Evolutionary conservation across 2,797 vertebrate species (phyloP).

Genomic region (Loris lydekkerianus): DNA sequence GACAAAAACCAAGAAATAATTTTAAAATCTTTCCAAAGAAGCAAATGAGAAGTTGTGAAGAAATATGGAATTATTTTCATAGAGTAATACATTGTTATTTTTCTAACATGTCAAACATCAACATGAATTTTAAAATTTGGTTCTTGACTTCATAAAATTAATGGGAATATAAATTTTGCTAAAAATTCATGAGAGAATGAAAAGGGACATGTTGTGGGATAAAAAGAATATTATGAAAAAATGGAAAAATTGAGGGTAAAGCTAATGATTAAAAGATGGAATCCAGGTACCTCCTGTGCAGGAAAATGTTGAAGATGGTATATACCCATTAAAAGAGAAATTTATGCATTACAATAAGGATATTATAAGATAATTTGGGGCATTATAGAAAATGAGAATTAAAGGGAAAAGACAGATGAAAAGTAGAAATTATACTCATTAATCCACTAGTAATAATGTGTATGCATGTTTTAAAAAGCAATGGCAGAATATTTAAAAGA

Average conservation of each 20-base stretch:
- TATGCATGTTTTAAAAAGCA: neutral
- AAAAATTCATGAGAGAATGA: conserved; percentile 3
- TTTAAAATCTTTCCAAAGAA: neutral
- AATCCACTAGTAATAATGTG: neutral
- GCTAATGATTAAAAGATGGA: conserved; percentile 37
- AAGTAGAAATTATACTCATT: conserved; percentile 21
- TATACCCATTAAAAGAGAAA: conserved; percentile 50
- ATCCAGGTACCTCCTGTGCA: neutral
- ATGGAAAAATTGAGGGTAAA: neutral
- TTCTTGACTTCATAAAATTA: neutral
- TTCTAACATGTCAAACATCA: neutral
- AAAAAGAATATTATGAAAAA: neutral
- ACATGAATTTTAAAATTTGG: conserved; percentile 50
- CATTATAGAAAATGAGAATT: neutral
- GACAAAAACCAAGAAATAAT: conserved; percentile 9
- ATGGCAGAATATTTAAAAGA: neutral
- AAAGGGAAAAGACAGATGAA: neutral
- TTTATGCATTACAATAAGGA: neutral
- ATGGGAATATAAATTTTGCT: conserved; percentile 4
- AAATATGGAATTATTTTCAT: conserved; percentile 32
- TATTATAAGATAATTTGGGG: neutral
- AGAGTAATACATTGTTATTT: neutral
- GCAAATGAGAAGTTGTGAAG: neutral
- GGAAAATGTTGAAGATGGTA: conserved; percentile 14
- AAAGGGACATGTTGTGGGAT: neutral